Conservation (phyloP, 2,113 vertebrate species). For the Chinchilla lanigera region DNA sequence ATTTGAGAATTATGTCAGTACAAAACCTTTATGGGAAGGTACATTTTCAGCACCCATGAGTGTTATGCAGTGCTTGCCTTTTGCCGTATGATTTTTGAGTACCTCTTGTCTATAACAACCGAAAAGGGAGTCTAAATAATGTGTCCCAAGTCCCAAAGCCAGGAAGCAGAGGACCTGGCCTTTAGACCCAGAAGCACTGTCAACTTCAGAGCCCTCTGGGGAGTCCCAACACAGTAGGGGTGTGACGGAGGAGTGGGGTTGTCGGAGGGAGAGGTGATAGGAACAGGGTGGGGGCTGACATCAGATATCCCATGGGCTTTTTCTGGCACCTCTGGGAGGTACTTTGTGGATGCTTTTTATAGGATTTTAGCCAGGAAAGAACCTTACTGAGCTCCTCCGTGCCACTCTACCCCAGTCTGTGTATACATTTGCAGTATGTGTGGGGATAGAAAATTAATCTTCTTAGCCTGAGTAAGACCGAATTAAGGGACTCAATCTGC, state of each 20-base stretch:
- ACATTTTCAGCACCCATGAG: neutral
- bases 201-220: neutral
- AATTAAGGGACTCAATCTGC: conserved; percentile 71
- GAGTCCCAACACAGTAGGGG: neutral
- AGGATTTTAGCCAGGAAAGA: neutral
- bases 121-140: neutral
- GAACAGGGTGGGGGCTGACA: neutral
- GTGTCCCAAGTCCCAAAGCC: neutral
- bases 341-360: neutral
- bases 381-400: neutral
- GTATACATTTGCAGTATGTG: neutral
- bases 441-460: conserved; percentile 64
- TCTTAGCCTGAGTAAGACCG: conserved; percentile 60
- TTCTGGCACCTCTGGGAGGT: neutral
- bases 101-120: neutral
- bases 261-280: neutral
- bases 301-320: neutral
- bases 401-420: neutral
- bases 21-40: neutral
- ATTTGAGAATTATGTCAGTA: neutral
- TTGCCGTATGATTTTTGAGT: fast-evolving
- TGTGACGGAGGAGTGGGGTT: neutral
- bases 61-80: neutral
- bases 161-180: neutral
- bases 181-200: neutral